phyloP scores from a whole-genome alignment of 2,888 invertebrate genomes.

The Rhimphoctona megacephalus region DNA sequence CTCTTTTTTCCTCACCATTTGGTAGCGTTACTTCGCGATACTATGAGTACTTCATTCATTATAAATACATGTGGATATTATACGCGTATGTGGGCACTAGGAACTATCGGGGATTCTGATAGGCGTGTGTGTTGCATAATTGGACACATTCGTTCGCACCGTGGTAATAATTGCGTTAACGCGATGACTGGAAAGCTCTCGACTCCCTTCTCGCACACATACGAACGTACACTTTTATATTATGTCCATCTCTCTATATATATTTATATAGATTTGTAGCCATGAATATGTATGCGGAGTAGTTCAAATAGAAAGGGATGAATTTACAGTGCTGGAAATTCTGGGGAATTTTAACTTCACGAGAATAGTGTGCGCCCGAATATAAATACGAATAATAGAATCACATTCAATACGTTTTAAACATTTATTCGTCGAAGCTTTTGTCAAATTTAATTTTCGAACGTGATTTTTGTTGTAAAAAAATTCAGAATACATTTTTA shows the following conservation, averaged over 20 bases:
- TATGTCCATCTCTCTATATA: neutral
- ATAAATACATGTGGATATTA: neutral
- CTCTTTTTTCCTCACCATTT: neutral
- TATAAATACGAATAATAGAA: neutral
- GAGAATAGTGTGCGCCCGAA: neutral
- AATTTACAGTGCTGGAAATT: neutral
- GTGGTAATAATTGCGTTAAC: conserved; percentile 76
- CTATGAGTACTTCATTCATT: conserved; percentile 7
- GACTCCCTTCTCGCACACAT: conserved; percentile 41
- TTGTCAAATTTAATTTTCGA: too few relatives aligned
- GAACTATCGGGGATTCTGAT: conserved; percentile 55
- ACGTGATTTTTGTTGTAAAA: too few relatives aligned
- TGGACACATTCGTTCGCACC: conserved; percentile 77
- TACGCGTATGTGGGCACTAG: conserved; percentile 14
- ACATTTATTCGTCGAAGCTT: too few relatives aligned
- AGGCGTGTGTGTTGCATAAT: conserved; percentile 73
- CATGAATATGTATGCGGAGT: conserved; percentile 24
- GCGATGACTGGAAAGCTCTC: conserved; percentile 70
- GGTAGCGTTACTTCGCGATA: conserved; percentile 27
- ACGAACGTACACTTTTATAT: conserved; percentile 34
- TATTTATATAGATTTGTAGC: neutral
- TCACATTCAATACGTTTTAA: neutral
- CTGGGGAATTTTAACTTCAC: neutral
- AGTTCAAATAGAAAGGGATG: neutral
- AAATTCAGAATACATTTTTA: too few relatives aligned